Evolutionary conservation across 2,113 vertebrate genomes (phyloP).

Genomic region (Apistogramma diplotaenia): DNA sequence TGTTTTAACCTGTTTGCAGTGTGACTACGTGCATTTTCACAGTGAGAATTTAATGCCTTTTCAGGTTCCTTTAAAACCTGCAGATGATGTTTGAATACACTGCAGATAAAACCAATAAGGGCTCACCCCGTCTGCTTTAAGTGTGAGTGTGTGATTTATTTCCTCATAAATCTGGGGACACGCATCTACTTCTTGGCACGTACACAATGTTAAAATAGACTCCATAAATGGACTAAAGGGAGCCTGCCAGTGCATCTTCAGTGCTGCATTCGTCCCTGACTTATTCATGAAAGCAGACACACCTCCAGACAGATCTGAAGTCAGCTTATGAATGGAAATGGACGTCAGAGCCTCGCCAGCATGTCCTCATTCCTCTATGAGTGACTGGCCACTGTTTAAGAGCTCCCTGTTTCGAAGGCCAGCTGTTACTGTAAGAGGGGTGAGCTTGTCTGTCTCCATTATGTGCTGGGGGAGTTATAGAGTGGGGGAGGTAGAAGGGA

Average conservation of each 20-base stretch:
- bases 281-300: constrained; percentile 2
- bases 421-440: constrained; percentile 36
- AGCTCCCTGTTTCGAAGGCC: constrained; percentile 31
- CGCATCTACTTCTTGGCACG: background rate
- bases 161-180: constrained; percentile 4
- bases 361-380: constrained; percentile 4
- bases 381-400: background rate
- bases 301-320: constrained; percentile 13
- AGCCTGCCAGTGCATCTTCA: background rate
- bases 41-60: background rate
- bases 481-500: constrained; percentile 19
- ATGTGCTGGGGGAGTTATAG: constrained; percentile 31
- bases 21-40: background rate
- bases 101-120: background rate
- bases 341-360: constrained; percentile 4
- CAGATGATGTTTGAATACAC: background rate
- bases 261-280: background rate
- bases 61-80: background rate
- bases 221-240: background rate
- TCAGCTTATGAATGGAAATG: constrained; percentile 17
- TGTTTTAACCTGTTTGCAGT: background rate
- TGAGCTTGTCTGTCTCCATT: constrained; percentile 32
- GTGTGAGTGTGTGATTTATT: background rate
- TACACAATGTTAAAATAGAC: constrained; percentile 7
- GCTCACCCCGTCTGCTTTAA: background rate